Conservation (phyloP, 2,888 invertebrate species). For the Drosophila nr. medialis region DNA sequence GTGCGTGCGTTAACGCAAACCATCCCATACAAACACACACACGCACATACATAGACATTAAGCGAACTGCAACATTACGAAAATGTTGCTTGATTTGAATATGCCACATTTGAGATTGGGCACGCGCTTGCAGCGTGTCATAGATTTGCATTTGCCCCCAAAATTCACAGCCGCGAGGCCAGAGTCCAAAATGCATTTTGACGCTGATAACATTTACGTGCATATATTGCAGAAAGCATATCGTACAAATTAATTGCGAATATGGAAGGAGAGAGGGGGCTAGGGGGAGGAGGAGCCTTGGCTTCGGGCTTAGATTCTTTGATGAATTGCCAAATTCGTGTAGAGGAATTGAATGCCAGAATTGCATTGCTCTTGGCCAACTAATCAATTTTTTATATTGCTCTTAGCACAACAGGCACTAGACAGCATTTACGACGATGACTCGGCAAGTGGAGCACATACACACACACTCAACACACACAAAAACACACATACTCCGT, state of each 20-base stretch:
- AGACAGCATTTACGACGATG: constrained; percentile 23
- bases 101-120: constrained; percentile 67
- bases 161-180: constrained; percentile 7
- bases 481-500: neutral
- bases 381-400: constrained; percentile 55
- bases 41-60: constrained; percentile 2
- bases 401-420: constrained; percentile 25
- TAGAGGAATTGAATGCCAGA: constrained; percentile 14
- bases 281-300: neutral
- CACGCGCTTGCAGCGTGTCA: constrained; percentile 48
- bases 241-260: constrained; percentile 46
- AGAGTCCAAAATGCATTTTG: constrained; percentile 38
- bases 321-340: constrained; percentile 13
- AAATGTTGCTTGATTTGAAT: constrained; percentile 60
- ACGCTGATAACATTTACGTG: constrained; percentile 41
- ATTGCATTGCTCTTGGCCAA: constrained; percentile 33
- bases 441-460: constrained; percentile 31
- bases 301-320: constrained; percentile 1
- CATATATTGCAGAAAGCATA: constrained; percentile 2
- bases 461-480: neutral
- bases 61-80: constrained; percentile 42
- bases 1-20: constrained; percentile 40
- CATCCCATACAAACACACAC: constrained; percentile 8
- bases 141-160: constrained; percentile 56
- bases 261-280: neutral